A percentile compares a stretch with the other conserved stretches of the same genome.
Evolutionary conservation across 2,888 invertebrate genomes (phyloP).

Genomic region (Agrotis segetum): DNA sequence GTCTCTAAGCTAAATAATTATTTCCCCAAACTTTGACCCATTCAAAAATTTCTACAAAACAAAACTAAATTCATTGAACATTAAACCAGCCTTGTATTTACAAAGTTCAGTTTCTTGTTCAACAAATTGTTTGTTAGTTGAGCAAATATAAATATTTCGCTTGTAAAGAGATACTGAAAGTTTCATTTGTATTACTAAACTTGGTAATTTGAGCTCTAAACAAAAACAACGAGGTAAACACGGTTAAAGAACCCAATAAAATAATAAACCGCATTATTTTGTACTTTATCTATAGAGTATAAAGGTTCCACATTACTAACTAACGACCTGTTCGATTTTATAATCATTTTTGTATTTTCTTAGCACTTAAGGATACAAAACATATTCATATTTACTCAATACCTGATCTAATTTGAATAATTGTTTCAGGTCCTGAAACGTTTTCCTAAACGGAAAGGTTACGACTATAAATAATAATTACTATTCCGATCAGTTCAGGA

Average conservation of each 20-base stretch:
- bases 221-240: constrained; percentile 25
- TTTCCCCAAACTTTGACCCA: constrained; percentile 28
- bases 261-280: background rate
- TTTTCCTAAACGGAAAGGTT: constrained; percentile 46
- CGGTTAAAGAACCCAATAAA: constrained; percentile 6
- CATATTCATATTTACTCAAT: constrained; percentile 75
- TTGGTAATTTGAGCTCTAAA: constrained; percentile 32
- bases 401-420: constrained; percentile 59
- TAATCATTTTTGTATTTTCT: constrained; percentile 46
- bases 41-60: constrained; percentile 44
- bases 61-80: constrained; percentile 55
- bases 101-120: constrained; percentile 61
- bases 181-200: constrained; percentile 40
- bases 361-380: constrained; percentile 68
- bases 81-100: constrained; percentile 58
- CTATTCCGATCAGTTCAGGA: constrained; percentile 58
- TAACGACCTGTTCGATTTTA: constrained; percentile 1
- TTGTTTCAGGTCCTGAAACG: constrained; percentile 36
- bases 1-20: constrained; percentile 32
- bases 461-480: constrained; percentile 54
- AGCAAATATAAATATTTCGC: constrained; percentile 63
- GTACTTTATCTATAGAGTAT: constrained; percentile 1
- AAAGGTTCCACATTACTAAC: constrained; percentile 3
- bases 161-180: constrained; percentile 56
- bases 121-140: constrained; percentile 61